A percentile compares a stretch with the other conserved stretches of the same genome.
These are phyloP conservation scores for Andinoacara biseriatus DNA, from an alignment of 2,113 vertebrate genomes.

Conservation along the genomic window DNA sequence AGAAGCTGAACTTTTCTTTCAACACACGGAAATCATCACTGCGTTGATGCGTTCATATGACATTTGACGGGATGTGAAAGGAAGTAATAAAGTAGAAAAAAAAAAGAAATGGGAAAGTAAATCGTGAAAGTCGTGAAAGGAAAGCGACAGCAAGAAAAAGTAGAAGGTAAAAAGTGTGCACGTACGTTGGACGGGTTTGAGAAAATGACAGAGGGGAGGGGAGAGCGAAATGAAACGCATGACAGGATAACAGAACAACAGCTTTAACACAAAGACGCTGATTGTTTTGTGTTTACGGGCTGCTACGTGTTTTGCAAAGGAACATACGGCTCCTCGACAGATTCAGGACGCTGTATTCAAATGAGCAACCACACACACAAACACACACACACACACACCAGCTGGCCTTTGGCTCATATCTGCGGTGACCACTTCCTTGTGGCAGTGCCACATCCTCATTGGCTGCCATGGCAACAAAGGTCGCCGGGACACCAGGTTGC, in stretches of 20 bases:
- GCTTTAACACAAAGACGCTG: conserved; percentile 92
- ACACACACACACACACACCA: conserved; percentile 62
- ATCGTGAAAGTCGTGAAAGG: neutral
- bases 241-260: conserved; percentile 81
- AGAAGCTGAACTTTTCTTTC: conserved; percentile 3
- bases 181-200: neutral
- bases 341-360: conserved; percentile 99
- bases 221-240: conserved; percentile 58
- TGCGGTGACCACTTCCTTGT: conserved; percentile 87
- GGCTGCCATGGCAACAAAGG: conserved; percentile 64
- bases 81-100: neutral
- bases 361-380: conserved; percentile 85
- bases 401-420: conserved; percentile 83
- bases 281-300: conserved; percentile 98
- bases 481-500: conserved; percentile 62
- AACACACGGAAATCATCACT: neutral
- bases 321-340: conserved; percentile 94
- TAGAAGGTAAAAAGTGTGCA: neutral
- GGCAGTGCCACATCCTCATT: conserved; percentile 75
- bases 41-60: neutral
- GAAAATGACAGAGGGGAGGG: conserved; percentile 45
- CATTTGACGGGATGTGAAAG: neutral
- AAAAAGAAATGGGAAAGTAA: neutral
- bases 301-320: conserved; percentile 93
- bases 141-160: neutral